Conservation (phyloP, 2,113 vertebrate species). For the Prionailurus bengalensis region DNA sequence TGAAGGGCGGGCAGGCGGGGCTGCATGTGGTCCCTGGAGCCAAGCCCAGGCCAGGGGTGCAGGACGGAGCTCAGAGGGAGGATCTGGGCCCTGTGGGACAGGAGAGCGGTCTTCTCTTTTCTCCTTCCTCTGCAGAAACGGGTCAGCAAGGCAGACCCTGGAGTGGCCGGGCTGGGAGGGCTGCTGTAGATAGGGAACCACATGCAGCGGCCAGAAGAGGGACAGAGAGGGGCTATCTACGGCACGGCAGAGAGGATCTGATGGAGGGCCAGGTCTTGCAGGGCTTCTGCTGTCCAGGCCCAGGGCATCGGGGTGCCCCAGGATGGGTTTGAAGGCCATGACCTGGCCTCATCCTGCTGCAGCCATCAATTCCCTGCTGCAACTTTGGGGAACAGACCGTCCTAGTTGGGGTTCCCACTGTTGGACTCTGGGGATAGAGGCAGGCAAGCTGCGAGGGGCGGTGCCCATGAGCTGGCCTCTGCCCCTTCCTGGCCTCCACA, state of each 20-base stretch:
- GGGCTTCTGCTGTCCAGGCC: background rate
- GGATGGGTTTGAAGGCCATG: background rate
- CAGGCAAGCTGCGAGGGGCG: background rate
- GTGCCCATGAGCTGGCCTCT: background rate
- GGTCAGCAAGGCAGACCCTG: background rate
- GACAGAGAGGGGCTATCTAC: rapidly evolving
- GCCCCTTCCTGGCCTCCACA: background rate
- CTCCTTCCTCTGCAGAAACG: background rate
- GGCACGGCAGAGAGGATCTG: background rate
- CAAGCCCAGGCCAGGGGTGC: background rate
- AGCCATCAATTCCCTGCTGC: background rate
- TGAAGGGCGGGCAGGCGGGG: background rate
- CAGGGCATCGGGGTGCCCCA: background rate
- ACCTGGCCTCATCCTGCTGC: background rate
- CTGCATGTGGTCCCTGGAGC: background rate
- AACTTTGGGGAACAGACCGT: background rate
- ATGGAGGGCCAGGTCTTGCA: rapidly evolving
- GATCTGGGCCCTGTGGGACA: background rate
- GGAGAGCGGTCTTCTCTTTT: background rate
- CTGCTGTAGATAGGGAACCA: background rate
- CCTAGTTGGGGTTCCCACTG: background rate
- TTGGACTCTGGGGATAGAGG: background rate
- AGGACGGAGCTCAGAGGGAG: background rate
- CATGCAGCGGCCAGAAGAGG: background rate
- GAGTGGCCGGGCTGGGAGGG: background rate